Evolutionary conservation across 2,797 vertebrate genomes (phyloP).

Genomic region (Enteromius unitaeniatus): DNA sequence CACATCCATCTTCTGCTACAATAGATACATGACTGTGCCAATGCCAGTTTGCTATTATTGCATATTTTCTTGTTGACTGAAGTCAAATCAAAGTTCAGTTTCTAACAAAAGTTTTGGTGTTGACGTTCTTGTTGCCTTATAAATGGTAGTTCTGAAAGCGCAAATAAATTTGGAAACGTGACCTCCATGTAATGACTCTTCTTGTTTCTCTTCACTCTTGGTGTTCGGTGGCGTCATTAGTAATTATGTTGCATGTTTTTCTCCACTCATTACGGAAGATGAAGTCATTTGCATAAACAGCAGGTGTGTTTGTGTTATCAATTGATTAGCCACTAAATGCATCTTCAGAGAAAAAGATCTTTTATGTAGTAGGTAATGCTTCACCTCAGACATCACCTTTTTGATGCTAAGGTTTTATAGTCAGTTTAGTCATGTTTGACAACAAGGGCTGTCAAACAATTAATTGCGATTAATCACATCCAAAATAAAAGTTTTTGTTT

Average conservation of each 20-base stretch:
- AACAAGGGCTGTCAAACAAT: too few species aligned
- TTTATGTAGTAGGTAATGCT: background rate
- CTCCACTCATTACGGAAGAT: constrained; percentile 1
- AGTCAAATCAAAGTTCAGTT: constrained; percentile 12
- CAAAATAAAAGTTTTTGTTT: too few species aligned
- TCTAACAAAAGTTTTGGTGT: constrained; percentile 35
- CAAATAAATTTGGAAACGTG: constrained; percentile 36
- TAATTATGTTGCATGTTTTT: background rate
- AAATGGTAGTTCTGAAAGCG: constrained; percentile 17
- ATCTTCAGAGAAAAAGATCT: background rate
- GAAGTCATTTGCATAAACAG: constrained; percentile 14
- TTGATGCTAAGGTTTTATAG: background rate
- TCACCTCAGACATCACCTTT: background rate
- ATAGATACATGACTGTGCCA: background rate
- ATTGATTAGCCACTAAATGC: background rate
- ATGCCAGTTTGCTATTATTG: constrained; percentile 17
- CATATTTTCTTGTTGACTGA: constrained; percentile 14
- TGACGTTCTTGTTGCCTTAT: constrained; percentile 48
- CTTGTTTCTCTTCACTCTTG: background rate
- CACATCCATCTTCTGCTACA: background rate
- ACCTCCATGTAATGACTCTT: background rate
- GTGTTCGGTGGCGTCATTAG: background rate
- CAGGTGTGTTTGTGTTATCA: constrained; percentile 2
- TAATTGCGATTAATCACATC: too few species aligned
- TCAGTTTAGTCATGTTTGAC: background rate